A percentile compares a stretch with the other conserved stretches of the same genome.
Evolutionary conservation across 2,797 vertebrate species (phyloP).

Genomic region (Xiphophorus birchmanni): DNA sequence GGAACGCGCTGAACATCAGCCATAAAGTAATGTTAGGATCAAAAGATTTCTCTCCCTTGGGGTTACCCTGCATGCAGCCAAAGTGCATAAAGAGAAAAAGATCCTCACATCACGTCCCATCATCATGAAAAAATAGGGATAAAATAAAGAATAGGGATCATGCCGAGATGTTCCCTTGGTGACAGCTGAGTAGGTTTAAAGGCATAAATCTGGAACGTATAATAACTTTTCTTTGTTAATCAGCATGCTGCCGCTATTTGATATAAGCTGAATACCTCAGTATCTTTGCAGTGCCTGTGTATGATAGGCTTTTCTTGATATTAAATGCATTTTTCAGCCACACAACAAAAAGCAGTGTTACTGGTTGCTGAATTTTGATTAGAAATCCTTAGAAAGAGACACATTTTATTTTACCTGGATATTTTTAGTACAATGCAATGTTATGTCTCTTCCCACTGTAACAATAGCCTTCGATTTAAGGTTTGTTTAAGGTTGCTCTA

Average conservation of each 20-base stretch:
- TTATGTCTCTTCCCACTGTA: not conserved
- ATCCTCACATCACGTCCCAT: constrained; percentile 17
- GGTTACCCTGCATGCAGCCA: constrained; percentile 9
- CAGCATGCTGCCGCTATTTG: constrained; percentile 3
- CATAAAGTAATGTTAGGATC: constrained; percentile 15
- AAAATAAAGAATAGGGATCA: not conserved
- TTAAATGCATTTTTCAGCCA: not conserved
- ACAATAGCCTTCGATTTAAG: not conserved
- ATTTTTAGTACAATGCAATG: not conserved
- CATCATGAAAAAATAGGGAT: not conserved
- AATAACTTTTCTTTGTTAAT: constrained; percentile 11
- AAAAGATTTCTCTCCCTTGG: constrained; percentile 22
- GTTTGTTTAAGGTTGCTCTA: not conserved
- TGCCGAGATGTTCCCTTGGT: not conserved
- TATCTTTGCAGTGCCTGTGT: not conserved
- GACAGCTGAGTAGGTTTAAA: constrained; percentile 11
- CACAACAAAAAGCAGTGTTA: not conserved
- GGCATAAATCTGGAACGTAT: constrained; percentile 19
- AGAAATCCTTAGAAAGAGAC: constrained; percentile 9
- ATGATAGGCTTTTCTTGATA: not conserved
- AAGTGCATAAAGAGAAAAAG: not conserved
- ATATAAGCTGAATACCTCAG: constrained; percentile 10
- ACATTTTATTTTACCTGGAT: not conserved
- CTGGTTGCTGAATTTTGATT: constrained; percentile 9
- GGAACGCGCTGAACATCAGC: constrained; percentile 18